Conservation (phyloP, 1,140 invertebrate genomes). For the Lutraria rhynchaena region DNA sequence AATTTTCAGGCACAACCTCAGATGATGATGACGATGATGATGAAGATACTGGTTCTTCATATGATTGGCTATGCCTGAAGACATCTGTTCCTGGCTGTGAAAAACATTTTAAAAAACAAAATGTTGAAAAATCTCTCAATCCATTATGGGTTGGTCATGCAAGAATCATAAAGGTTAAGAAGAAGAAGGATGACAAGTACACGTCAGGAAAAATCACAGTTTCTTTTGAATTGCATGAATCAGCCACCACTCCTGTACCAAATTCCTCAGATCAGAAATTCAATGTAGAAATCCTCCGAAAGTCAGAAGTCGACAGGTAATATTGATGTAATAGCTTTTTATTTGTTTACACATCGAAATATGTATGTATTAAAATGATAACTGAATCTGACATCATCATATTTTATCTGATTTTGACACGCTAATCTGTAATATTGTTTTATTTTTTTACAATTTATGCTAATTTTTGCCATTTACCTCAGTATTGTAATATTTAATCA, state of each 20-base stretch:
- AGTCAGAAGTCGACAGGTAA: slow-evolving; percentile 46
- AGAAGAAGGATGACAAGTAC: slow-evolving; percentile 8
- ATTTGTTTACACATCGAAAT: neutral
- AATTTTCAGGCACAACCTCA: slow-evolving; percentile 48
- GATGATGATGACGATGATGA: slow-evolving; percentile 44
- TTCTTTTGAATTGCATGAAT: slow-evolving; percentile 25
- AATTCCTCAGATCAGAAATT: neutral
- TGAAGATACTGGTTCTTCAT: neutral
- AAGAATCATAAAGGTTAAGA: slow-evolving; percentile 21
- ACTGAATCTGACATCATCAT: too few relatives aligned
- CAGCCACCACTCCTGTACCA: neutral
- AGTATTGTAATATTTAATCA: too few relatives aligned
- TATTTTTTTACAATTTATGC: too few relatives aligned
- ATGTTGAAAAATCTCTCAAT: neutral
- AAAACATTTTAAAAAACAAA: neutral
- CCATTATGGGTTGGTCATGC: slow-evolving; percentile 39
- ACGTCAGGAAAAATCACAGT: slow-evolving; percentile 8
- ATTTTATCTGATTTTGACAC: too few relatives aligned
- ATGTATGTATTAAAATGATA: neutral
- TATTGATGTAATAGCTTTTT: neutral
- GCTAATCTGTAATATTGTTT: too few relatives aligned
- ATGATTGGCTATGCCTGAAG: slow-evolving; percentile 63
- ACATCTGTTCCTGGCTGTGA: neutral
- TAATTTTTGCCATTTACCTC: too few relatives aligned
- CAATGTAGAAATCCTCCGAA: slow-evolving; percentile 31